These are phyloP conservation scores for Bostrychus sinensis DNA, from an alignment of 2,113 vertebrate genomes.

Conservation along the genomic window DNA sequence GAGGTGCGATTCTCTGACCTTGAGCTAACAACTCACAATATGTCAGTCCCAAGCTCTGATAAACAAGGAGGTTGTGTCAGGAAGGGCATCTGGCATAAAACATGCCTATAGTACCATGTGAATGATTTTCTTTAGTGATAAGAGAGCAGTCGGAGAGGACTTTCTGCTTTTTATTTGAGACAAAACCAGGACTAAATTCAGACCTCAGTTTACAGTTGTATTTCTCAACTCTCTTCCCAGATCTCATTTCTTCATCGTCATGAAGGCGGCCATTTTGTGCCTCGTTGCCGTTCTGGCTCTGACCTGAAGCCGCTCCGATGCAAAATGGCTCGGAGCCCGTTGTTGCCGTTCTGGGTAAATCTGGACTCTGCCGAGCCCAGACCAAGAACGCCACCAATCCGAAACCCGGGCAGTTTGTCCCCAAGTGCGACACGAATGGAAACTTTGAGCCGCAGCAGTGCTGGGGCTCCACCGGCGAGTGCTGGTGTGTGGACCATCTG, in stretches of 20 bases:
- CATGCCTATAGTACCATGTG: no score
- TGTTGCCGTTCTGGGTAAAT: fast-evolving
- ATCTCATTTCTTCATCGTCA: not conserved
- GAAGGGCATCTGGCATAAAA: no score
- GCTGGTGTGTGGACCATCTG: constrained; percentile 41
- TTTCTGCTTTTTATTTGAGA: no score
- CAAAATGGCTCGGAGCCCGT: not conserved
- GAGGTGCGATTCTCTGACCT: no score
- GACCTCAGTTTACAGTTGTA: no score
- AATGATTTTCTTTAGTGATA: no score
- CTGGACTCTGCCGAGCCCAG: not conserved
- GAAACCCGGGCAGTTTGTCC: fast-evolving
- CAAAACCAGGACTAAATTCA: no score
- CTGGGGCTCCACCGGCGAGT: not conserved
- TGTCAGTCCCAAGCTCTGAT: no score
- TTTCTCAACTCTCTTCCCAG: not conserved
- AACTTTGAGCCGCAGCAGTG: constrained; percentile 39
- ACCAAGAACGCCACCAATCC: fast-evolving
- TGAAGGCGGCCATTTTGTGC: not conserved
- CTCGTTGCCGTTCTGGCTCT: not conserved
- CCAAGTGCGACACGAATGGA: not conserved
- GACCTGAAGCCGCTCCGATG: fast-evolving
- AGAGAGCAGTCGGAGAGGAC: no score
- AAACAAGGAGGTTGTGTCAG: no score
- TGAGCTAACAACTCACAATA: no score